Conservation (phyloP, 2,113 vertebrate species). For the Ptyas mucosa region DNA sequence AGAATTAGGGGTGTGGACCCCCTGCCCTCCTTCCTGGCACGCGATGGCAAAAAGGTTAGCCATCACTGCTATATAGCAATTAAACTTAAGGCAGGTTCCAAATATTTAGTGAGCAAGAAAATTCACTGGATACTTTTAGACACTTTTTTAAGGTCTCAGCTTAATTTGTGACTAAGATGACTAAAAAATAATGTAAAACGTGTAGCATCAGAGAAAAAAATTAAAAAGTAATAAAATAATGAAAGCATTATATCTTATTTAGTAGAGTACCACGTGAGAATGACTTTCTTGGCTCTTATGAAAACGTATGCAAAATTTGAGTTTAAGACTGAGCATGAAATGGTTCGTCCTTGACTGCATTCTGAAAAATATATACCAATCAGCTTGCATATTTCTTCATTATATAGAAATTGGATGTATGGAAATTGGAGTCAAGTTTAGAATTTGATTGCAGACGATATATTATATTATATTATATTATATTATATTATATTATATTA, state of each 20-base stretch:
- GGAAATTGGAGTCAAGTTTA: background rate
- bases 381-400: background rate
- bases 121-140: background rate
- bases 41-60: too few species aligned
- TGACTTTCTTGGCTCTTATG: background rate
- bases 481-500: too few species aligned
- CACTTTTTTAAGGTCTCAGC: background rate
- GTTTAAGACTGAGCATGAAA: background rate
- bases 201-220: slow-evolving; percentile 25
- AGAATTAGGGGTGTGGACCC: too few species aligned
- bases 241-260: slow-evolving; percentile 18
- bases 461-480: too few species aligned
- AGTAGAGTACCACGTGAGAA: background rate
- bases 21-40: too few species aligned
- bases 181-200: background rate
- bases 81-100: background rate
- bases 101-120: background rate
- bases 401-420: background rate
- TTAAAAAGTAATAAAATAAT: slow-evolving; percentile 27
- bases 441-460: background rate
- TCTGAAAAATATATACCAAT: background rate
- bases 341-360: background rate
- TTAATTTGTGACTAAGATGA: background rate
- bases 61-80: background rate
- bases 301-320: background rate